Evolutionary conservation across 2,113 vertebrate species (phyloP), one percentile per base, ranked within the genome.

Genomic region (Menidia beryllina): DNA sequence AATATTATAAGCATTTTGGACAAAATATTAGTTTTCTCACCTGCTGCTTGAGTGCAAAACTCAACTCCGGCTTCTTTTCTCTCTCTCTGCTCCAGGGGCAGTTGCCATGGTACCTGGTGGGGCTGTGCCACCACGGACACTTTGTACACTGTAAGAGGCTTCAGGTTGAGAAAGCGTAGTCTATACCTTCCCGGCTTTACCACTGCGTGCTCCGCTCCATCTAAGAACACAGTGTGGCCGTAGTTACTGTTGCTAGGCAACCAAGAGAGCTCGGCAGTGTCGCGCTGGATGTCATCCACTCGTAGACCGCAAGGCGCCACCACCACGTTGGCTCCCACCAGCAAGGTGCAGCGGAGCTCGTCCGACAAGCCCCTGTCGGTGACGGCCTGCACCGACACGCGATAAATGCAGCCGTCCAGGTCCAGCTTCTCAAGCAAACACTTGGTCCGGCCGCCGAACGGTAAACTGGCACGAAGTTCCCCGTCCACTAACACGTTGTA

Each of bases 31-130:
- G 30, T 34, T 34, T 57, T 63, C 95, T 91, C 89, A 99, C 97
- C 97, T 95, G 96, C 96, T 38, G 97, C 95, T 88, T 96, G 94
- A 0, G 97, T 99, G 81, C 95, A 96, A 92, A 99, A 99, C 69
- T 98, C 97, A 86, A 97, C 94, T 0, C 91, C 95, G 34, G 95
- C 94, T 84, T 98, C 97, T 66, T 96, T 96, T 86, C 94, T 95
- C 61, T 99, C 97, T 34, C 98, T 90, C 69, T 98, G 98, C 84
- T 98, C 98, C 88, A 98, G 88, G 0, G 97, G 97, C 75, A 99
- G 96, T 82, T 98, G 97, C 97, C 98, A 99, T 72, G 98, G 98
- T 92, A 97, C 93, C 92, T 98, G 97, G 88, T 98, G 97, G 9
- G 97, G 98, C 74, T 94, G 94, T 15, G 98, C 97, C 86, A 95